A percentile compares a stretch with the other conserved stretches of the same genome.
Evolutionary conservation across 1,140 invertebrate genomes (phyloP).

Genomic region (Cheumatopsyche charites): DNA sequence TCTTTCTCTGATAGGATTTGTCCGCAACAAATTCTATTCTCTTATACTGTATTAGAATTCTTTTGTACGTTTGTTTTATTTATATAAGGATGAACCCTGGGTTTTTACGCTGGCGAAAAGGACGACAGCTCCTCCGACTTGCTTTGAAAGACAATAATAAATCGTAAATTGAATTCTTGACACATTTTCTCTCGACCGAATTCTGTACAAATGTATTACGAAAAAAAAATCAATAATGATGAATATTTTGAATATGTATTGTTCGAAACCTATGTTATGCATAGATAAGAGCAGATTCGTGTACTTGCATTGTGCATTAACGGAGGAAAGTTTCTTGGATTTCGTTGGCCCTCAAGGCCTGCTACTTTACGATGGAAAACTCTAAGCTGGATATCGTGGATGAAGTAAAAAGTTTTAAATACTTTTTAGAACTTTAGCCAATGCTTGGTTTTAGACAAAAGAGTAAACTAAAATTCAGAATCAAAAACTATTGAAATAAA

Average conservation of each 20-base stretch:
- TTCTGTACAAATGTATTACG: not conserved
- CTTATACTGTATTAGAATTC: slow-evolving; percentile 28
- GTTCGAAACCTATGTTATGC: too few species aligned
- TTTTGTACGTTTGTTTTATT: slow-evolving; percentile 29
- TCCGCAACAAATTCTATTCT: slow-evolving; percentile 32
- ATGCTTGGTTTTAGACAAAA: not conserved
- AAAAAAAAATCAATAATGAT: not conserved
- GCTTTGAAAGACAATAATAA: not conserved
- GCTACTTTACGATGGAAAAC: slow-evolving; percentile 25
- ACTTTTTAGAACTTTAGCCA: slow-evolving; percentile 17
- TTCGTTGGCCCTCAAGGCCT: slow-evolving; percentile 28
- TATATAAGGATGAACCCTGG: slow-evolving; percentile 1
- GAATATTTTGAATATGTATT: too few species aligned
- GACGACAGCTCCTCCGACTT: slow-evolving; percentile 5
- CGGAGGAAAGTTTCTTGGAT: slow-evolving; percentile 31
- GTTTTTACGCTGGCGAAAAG: slow-evolving; percentile 8
- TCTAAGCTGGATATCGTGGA: slow-evolving; percentile 31
- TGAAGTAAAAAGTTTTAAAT: slow-evolving; percentile 35
- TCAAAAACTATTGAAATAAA: not conserved
- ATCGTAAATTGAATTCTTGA: slow-evolving; percentile 1
- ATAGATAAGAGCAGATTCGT: not conserved
- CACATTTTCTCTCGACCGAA: not conserved
- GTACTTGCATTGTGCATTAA: slow-evolving; percentile 42
- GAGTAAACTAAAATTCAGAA: slow-evolving; percentile 5
- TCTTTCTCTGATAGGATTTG: slow-evolving; percentile 36